Base-by-base conservation (phyloP, 23 tunicate species). In the Corella eumyota region DNA sequence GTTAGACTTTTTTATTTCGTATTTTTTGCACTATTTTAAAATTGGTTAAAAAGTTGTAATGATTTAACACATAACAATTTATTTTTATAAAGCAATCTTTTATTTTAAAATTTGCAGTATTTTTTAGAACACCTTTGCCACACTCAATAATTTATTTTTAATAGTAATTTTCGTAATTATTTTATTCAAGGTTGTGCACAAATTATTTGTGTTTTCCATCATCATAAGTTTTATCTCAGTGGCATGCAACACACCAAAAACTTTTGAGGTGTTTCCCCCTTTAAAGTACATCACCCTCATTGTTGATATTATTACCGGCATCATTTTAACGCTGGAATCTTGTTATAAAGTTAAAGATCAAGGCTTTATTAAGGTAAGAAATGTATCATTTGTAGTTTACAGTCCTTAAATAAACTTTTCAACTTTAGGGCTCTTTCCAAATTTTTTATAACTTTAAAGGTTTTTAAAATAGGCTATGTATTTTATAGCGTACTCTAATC, bases 201-300 rank as follows among this genome's bases (percentile, higher is more conserved):
- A 79, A 20, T 9, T 77, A 0, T 50, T 77, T 23, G 53, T 78
- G 56, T 11, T 52, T 17, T 88, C 81, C 59, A 65, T 78, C 13
- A 32, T 79, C 46, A 36, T 88, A 17, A 78, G 88, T 56, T 88
- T 88, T 55, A 64, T 88, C 33, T 88, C 96, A 36, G 72, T 79
- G 33, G 72, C 88, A 48, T 60, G 62, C 45, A 88, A 88, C 58
- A 88, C 96, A 22, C 96, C 96, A 2, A 30, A 61, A 68, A 72
- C 81, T 22, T 71, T 78, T 38, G 35, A 56, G 45, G 40, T 27
- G 23, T 58, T 74, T 23, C 72, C 79, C 11, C 26, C 0, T 0
- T 53, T 78, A 19, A 35, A 62, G 5, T 49, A 60, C 23, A 34
- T 73, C 48, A 88, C 96, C 0, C 25, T 88, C 17, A 30, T 67